Percentiles rank a stretch among this genome's conserved stretches.
Evolutionary conservation across 2,888 invertebrate genomes (phyloP).

Genomic region (Andrena bucephala): DNA sequence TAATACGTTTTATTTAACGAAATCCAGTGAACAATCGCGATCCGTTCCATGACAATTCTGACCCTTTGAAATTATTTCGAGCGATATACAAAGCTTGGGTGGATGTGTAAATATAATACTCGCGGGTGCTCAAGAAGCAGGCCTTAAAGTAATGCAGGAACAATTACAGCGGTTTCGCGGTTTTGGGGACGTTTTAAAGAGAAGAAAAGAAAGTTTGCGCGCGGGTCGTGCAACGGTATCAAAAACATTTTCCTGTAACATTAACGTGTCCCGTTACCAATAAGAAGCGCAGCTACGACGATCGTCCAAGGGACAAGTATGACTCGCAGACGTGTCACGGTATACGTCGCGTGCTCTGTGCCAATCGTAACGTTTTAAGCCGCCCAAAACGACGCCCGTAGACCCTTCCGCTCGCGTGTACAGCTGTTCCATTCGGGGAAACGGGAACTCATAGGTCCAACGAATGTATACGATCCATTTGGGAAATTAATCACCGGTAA

Average conservation of each 20-base stretch:
- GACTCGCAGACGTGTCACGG: slow-evolving; percentile 5
- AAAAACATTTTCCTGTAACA: not conserved
- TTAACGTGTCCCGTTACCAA: slow-evolving; percentile 23
- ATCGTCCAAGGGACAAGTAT: not conserved
- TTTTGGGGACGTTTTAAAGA: slow-evolving; percentile 17
- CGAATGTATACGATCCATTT: slow-evolving; percentile 57
- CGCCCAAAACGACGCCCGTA: slow-evolving; percentile 18
- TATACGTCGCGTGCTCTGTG: slow-evolving; percentile 48
- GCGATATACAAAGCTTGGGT: not conserved
- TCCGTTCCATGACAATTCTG: not conserved
- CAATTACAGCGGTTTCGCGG: slow-evolving; percentile 5
- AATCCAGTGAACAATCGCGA: not conserved
- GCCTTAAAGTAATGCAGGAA: not conserved
- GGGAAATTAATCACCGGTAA: slow-evolving; percentile 8
- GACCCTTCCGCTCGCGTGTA: slow-evolving; percentile 18
- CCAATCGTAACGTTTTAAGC: slow-evolving; percentile 54
- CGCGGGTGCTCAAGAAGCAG: slow-evolving; percentile 1
- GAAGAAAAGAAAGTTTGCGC: slow-evolving; percentile 19
- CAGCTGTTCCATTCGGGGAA: not conserved
- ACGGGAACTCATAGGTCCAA: slow-evolving; percentile 37
- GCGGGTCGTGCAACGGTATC: slow-evolving; percentile 48
- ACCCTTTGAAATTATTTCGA: not conserved
- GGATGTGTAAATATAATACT: not conserved
- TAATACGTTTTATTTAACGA: slow-evolving; percentile 10
- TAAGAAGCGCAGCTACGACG: slow-evolving; percentile 16